Evolutionary conservation across 2,888 invertebrate genomes (phyloP), one percentile per base, ranked within the genome.

Genomic region (Agrochola litura): DNA sequence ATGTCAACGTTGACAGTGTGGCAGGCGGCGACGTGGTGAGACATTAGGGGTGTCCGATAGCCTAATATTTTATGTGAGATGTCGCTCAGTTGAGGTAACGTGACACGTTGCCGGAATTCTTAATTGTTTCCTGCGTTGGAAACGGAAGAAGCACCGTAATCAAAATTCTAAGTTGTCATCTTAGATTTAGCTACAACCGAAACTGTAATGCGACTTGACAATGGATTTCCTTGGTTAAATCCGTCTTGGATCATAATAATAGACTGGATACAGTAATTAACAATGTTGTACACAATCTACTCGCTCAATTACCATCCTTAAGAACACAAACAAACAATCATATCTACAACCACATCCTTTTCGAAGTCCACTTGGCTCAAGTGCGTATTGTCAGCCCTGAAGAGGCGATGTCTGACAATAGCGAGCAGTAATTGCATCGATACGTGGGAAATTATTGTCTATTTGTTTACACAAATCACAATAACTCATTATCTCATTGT

Each of bases 341-440:
- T 77, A 78, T 74, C 52, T 81, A 37, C 54, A 66, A 10, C 19
- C 49, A 64, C 69, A 85, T 78, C 61, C 76, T 75, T 73, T 64
- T 12, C 73, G 41, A 65, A 63, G 73, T 73, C 64, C 71, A 75
- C 83, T 85, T 19, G 52, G 75, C 22, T 82, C 37, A 25, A 85
- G 78, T 75, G 72, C 19, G 10, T 78, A 81, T 83, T 82, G 85
- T 82, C 82, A 84, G 69, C 85, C 85, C 78, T 81, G 71, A 43
- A 77, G 74, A 73, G 85, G 83, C 88, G 83, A 82, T 84, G 85
- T 69, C 76, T 76, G 81, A 82, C 86, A 86, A 87, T 84, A 85
- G 61, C 54, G 76, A 71, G 56, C 85, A 81, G 84, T 87, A 89
- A 86, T 83, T 79, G 76, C 79, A 81, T 72, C 70, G 84, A 88